phyloP scores from a whole-genome alignment of 2,113 vertebrate genomes.

The Myrmecophaga tridactyla region DNA sequence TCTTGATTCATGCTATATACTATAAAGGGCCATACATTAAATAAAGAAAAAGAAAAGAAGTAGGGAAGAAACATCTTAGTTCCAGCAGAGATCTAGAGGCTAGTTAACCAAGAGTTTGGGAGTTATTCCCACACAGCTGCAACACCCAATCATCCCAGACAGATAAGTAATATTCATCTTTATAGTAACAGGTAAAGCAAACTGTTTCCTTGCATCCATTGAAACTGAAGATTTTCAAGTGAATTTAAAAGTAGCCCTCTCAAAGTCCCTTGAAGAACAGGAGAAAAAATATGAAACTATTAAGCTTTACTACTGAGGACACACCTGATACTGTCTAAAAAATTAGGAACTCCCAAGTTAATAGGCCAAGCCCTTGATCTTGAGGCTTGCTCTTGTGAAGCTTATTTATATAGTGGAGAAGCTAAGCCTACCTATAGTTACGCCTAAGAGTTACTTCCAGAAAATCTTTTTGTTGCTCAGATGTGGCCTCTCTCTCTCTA shows the following conservation, averaged over 20 bases:
- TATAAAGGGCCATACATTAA: background rate
- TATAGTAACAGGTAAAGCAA: background rate
- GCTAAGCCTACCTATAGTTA: no score
- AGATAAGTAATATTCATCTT: background rate
- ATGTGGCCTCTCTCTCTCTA: no score
- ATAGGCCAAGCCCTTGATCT: no score
- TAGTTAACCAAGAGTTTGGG: background rate
- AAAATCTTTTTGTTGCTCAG: no score
- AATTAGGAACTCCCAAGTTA: no score
- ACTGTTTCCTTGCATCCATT: background rate
- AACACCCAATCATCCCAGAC: background rate
- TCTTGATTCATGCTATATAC: background rate
- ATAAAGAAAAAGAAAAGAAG: background rate
- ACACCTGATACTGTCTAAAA: no score
- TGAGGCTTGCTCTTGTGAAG: no score
- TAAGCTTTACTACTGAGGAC: no score
- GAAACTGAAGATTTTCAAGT: background rate
- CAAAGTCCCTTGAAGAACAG: no score
- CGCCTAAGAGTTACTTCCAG: no score
- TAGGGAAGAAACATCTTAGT: background rate
- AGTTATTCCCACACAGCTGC: background rate
- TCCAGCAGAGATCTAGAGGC: background rate
- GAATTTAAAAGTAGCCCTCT: background rate
- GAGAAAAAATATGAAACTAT: no score
- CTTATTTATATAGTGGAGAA: no score